Evolutionary conservation across 2,797 vertebrate genomes (phyloP), one percentile per base, ranked within the genome.

Genomic region (Enteromius thamalakanensis): DNA sequence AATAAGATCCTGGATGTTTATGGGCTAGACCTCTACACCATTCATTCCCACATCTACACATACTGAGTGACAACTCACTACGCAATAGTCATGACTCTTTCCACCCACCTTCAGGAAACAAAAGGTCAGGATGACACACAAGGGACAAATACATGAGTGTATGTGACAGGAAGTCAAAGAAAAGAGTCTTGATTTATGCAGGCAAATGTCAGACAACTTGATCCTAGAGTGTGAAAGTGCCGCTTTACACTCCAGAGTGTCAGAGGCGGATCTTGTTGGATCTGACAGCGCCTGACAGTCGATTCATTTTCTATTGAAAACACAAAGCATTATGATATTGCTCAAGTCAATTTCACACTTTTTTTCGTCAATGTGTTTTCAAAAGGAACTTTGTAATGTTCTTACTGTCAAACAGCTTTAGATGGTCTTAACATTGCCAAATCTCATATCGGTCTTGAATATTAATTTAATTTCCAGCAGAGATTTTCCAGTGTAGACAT

Each of bases 201-300:
- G 81, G 74, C 74, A 81, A 88, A 88, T 86, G 85, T 86, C 87
- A 86, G 85, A 83, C 81, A 81, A 87, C 77, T 86, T 88, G 85
- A 87, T 87, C 76, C 85, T 64, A 49, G 75, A 55, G 49, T 74
- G 72, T 82, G 64, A 78, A 86, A 84, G 79, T 67, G 74, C 14
- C 11, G 42, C 65, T 82, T 74, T 74, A 68, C 64, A 77, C 40
- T 55, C 34, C 26, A 29, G 75, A 74, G 76, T 68, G 76, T 86
- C 84, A 67, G 80, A 82, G 71, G 76, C 70, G 65, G 40, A 86
- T 69, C 77, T 67, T 32, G 72, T 82, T 77, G 71, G 42, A 86
- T 62, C 81, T 80, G 81, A 86, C 85, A 74, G 51, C 42, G 62
- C 53, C 23, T 83, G 75, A 83, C 82, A 78, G 53, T 83, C 29